Evolutionary conservation across 2,797 vertebrate genomes (phyloP).

Genomic region (Anguilla obscura): DNA sequence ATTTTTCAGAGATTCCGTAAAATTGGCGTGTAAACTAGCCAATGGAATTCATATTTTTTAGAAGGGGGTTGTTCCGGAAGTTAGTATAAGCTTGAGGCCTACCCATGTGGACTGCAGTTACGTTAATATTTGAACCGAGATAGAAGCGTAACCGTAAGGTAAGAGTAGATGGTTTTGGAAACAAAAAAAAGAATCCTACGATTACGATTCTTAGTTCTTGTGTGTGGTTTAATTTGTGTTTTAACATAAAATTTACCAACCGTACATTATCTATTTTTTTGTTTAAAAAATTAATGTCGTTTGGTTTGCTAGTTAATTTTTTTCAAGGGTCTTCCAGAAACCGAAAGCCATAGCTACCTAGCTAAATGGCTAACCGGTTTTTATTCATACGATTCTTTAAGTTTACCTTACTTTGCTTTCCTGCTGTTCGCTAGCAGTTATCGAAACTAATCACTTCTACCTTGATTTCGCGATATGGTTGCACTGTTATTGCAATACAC

Average conservation of each 20-base stretch:
- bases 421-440: not conserved
- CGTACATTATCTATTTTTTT: not conserved
- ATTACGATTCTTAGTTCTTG: not conserved
- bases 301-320: not conserved
- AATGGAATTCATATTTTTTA: slow-evolving; percentile 41
- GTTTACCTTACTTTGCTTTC: not conserved
- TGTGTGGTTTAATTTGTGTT: not conserved
- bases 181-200: not conserved
- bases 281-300: not conserved
- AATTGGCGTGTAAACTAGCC: slow-evolving; percentile 40
- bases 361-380: slow-evolving; percentile 25
- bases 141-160: not conserved
- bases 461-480: not conserved
- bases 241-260: not conserved
- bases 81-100: slow-evolving; percentile 68
- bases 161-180: not conserved
- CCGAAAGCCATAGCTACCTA: slow-evolving; percentile 8
- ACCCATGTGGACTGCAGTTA: slow-evolving; percentile 51
- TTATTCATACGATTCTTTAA: slow-evolving; percentile 4
- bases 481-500: not conserved
- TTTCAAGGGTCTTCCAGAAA: slow-evolving; percentile 16
- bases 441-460: not conserved
- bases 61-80: slow-evolving; percentile 62
- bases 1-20: not conserved
- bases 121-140: not conserved